phyloP scores from a whole-genome alignment of 2,888 invertebrate genomes.

The Eristalis arbustorum region DNA sequence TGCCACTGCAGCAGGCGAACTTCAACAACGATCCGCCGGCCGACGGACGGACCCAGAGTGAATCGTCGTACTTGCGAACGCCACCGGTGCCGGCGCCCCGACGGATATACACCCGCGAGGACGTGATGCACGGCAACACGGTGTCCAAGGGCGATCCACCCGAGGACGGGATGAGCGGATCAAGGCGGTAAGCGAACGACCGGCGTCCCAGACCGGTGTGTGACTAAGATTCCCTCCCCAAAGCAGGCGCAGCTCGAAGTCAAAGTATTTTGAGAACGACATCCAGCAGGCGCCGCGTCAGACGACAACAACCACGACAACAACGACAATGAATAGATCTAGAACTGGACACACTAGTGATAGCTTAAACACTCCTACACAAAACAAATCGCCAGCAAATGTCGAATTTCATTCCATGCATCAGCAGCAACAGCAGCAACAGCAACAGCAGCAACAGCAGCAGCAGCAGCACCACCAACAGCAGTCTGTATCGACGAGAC shows the following conservation, averaged over 20 bases:
- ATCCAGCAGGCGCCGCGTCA: conserved; percentile 52
- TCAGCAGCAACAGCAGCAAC: conserved; percentile 27
- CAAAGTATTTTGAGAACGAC: conserved; percentile 64
- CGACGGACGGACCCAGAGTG: conserved; percentile 30
- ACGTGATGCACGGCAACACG: conserved; percentile 87
- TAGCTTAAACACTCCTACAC: conserved; percentile 59
- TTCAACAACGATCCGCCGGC: conserved; percentile 17
- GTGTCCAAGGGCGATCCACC: conserved; percentile 84
- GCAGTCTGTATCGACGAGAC: conserved; percentile 76
- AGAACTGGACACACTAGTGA: conserved; percentile 52
- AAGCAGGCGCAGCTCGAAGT: conserved; percentile 59
- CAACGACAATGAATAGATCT: conserved; percentile 26
- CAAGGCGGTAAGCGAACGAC: conserved; percentile 44
- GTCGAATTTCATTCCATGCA: conserved; percentile 65
- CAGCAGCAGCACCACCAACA: no score
- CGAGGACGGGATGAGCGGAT: conserved; percentile 50
- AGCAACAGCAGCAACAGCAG: conserved; percentile 52
- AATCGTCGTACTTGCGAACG: conserved; percentile 17
- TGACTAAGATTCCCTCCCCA: no score
- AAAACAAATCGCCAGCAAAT: conserved; percentile 45
- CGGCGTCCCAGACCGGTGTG: no score
- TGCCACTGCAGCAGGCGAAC: background rate
- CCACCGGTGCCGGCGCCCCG: conserved; percentile 52
- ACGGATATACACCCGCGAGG: conserved; percentile 86
- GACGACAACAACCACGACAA: conserved; percentile 13